Base-by-base conservation (phyloP, 2,888 invertebrate species). In the Drosophila niveifrons region DNA sequence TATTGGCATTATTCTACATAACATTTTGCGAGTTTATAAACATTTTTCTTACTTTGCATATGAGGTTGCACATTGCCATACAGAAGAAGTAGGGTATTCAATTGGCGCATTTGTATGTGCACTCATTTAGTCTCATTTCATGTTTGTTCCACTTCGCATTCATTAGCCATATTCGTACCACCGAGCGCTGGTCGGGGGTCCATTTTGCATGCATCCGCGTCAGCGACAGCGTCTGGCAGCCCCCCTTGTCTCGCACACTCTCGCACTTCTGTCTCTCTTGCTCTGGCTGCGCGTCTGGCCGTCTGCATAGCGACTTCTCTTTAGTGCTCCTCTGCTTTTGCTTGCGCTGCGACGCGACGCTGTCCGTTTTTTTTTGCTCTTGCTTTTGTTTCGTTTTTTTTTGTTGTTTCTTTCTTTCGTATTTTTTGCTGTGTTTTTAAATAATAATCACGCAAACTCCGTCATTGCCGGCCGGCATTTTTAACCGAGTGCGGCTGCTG, bases 391-490 rank as follows among this genome's bases (percentile, higher is more conserved):
- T 62, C 62, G 1, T 6, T 63, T 57, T 51, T 52, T 68, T 66
- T 72, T 78, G n/a, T 23, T 39, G 18, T 18, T 18, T 62, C 64
- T 55, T 51, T 67, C 46, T 51, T 9, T 39, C 15, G 58, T 46
- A 17, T 31, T 44, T 51, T 56, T 29, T 51, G 11, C 9, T 48
- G 39, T 62, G 50, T 17, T 43, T 36, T 55, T 62, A 41, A 39
- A 64, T 69, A 61, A 50, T 68, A 62, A 66, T 56, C 66, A 62
- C 65, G 63, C 66, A 79, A 66, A 67, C 66, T 67, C 58, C 65
- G 59, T 34, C 71, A 73, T 65, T 76, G 79, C 86, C 89, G 87
- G 87, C 88, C 90, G 88, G 90, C 90, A 69, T 87, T 88, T 89
- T 87, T 88, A 83, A 70, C 87, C 80, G 83, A 82, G 10, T 62